Evolutionary conservation across 2,113 vertebrate species (phyloP).

Genomic region (Pterophyllum scalare): DNA sequence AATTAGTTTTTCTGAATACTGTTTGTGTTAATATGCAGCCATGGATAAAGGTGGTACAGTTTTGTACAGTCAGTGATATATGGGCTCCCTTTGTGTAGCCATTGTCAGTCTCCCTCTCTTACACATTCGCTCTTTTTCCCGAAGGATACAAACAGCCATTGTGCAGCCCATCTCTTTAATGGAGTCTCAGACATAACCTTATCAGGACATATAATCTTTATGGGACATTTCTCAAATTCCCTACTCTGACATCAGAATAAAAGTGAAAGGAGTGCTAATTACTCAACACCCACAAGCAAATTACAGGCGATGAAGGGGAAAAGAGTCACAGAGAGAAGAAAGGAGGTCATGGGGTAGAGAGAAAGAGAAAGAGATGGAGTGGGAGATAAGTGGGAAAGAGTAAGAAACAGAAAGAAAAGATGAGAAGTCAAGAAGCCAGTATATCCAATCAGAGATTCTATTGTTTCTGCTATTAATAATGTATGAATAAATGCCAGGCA

Average conservation of each 20-base stretch:
- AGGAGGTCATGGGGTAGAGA: conserved; percentile 56
- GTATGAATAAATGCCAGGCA: conserved; percentile 78
- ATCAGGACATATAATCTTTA: conserved; percentile 81
- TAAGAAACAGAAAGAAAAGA: conserved; percentile 43
- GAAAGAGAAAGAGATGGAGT: conserved; percentile 35
- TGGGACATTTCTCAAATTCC: conserved; percentile 81
- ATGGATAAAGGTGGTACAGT: not conserved
- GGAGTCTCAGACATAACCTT: conserved; percentile 71
- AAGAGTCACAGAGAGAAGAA: conserved; percentile 52
- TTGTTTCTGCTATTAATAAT: conserved; percentile 81
- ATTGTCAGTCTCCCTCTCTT: conserved; percentile 14
- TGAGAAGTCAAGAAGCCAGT: conserved; percentile 59
- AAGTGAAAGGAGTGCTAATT: conserved; percentile 71
- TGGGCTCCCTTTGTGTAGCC: conserved; percentile 1
- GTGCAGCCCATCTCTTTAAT: conserved; percentile 69
- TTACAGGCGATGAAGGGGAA: conserved; percentile 65
- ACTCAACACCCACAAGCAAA: conserved; percentile 75
- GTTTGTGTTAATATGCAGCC: not conserved
- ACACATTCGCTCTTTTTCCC: not conserved
- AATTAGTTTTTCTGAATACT: not conserved
- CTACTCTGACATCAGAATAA: conserved; percentile 66
- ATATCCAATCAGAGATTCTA: conserved; percentile 71
- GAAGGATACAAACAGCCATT: conserved; percentile 74
- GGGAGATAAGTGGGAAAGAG: conserved; percentile 59
- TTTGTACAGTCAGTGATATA: not conserved